Percentiles rank a stretch among this genome's conserved stretches.
Conservation (phyloP, 1,140 invertebrate species). For the Drosophila nikananu region DNA sequence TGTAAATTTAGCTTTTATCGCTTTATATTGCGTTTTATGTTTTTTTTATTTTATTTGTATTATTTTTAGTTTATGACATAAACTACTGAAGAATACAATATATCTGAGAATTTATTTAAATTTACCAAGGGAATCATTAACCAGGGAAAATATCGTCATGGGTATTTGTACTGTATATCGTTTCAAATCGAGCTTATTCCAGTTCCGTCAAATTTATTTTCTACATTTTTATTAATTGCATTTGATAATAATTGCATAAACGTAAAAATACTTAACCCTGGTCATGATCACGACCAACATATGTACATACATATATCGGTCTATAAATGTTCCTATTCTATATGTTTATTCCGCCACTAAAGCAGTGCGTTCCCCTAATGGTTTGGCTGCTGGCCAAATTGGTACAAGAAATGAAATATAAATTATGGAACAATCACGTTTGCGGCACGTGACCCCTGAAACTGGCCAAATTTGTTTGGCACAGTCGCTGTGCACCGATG, state of each 20-base stretch:
- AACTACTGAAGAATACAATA: not conserved
- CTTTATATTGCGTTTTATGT: no score
- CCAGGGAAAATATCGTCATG: not conserved
- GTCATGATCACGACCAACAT: slow-evolving; percentile 22
- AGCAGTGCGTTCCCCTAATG: slow-evolving; percentile 19
- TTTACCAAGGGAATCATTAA: no score
- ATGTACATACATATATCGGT: slow-evolving; percentile 3
- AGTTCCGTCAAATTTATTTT: not conserved
- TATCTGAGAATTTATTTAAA: not conserved
- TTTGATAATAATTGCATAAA: slow-evolving; percentile 21
- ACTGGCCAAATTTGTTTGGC: not conserved
- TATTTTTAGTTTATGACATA: no score
- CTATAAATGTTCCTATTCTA: not conserved
- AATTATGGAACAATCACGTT: slow-evolving; percentile 61
- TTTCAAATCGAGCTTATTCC: not conserved
- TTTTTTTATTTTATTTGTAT: not conserved
- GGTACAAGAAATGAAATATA: slow-evolving; percentile 33
- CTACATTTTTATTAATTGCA: slow-evolving; percentile 1
- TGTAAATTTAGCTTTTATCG: no score
- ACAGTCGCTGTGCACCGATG: not conserved
- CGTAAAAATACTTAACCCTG: slow-evolving; percentile 28
- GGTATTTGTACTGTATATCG: not conserved
- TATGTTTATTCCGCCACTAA: not conserved
- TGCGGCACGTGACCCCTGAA: slow-evolving; percentile 37
- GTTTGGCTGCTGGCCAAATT: slow-evolving; percentile 36